A percentile compares a stretch with the other conserved stretches of the same genome.
phyloP scores from a whole-genome alignment of 2,113 vertebrate species.

The human region DNA sequence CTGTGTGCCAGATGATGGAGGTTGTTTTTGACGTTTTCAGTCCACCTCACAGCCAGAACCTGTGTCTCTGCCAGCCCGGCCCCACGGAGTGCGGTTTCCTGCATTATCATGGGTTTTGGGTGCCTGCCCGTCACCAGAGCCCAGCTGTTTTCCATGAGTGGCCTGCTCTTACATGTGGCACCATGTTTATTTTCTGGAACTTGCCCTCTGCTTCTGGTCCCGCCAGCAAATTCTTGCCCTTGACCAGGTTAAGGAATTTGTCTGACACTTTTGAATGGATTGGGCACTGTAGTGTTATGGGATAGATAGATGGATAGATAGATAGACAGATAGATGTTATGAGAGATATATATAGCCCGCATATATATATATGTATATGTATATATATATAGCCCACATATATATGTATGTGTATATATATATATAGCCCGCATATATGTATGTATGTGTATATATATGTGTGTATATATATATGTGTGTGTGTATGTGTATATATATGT shows the following conservation, averaged over 20 bases:
- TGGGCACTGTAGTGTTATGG: too few relatives aligned
- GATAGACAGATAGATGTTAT: too few relatives aligned
- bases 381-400: too few relatives aligned
- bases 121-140: neutral
- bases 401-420: too few relatives aligned
- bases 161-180: neutral
- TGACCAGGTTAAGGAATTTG: neutral
- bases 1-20: neutral
- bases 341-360: too few relatives aligned
- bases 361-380: too few relatives aligned
- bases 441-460: fast-evolving
- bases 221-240: neutral
- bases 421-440: too few relatives aligned
- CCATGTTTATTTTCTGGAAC: neutral
- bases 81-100: neutral
- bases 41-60: neutral
- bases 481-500: fast-evolving
- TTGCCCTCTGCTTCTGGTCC: neutral
- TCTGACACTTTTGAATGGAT: neutral
- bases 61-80: neutral
- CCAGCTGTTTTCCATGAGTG: neutral
- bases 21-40: neutral
- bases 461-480: too few relatives aligned
- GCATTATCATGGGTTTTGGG: neutral
- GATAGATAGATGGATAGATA: too few relatives aligned